These are phyloP conservation scores for Galemys pyrenaicus DNA, from an alignment of 2,113 vertebrate genomes.

Conservation along the genomic window DNA sequence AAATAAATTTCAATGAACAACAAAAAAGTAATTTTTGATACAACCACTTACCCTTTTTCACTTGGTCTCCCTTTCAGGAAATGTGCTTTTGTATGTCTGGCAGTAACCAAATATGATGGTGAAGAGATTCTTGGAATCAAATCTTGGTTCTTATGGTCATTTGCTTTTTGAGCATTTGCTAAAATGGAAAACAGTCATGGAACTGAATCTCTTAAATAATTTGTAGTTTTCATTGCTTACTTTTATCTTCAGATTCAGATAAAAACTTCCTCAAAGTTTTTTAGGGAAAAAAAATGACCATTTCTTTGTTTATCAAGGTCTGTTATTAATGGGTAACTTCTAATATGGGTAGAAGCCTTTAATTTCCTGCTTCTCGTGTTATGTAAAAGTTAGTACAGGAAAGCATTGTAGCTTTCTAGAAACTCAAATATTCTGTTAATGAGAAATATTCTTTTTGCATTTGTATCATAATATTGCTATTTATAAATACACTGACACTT, in stretches of 20 bases:
- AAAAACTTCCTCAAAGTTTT: background rate
- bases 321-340: too few species aligned
- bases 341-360: background rate
- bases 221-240: background rate
- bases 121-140: background rate
- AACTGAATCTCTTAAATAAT: background rate
- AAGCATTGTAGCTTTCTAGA: background rate
- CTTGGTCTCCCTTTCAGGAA: background rate
- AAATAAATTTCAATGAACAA: background rate
- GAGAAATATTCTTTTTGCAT: background rate
- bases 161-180: background rate
- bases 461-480: background rate
- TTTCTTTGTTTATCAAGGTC: background rate
- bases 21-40: background rate
- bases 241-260: background rate
- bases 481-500: background rate
- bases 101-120: background rate
- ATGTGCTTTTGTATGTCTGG: background rate
- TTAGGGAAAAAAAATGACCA: background rate
- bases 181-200: background rate
- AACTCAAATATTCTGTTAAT: background rate
- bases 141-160: background rate
- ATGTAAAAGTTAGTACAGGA: background rate
- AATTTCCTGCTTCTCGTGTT: background rate
- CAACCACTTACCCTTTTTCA: background rate